Percentiles rank a stretch among this genome's conserved stretches.
These are phyloP conservation scores for Empis livida DNA, from an alignment of 2,888 invertebrate genomes.

Conservation along the genomic window DNA sequence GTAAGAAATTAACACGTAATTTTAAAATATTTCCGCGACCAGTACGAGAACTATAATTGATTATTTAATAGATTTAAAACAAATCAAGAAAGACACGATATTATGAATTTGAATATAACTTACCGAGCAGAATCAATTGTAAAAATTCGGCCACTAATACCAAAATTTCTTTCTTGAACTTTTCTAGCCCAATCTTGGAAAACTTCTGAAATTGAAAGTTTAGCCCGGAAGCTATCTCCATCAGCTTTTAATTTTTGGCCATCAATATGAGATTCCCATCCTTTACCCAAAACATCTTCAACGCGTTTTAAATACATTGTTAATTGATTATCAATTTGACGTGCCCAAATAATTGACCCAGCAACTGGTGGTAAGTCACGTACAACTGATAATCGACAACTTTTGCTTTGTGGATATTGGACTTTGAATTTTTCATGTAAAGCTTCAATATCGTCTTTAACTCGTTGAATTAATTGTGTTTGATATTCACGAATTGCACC, in stretches of 20 bases:
- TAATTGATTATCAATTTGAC: constrained; percentile 94
- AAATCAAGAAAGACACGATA: background rate
- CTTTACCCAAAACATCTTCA: constrained; percentile 95
- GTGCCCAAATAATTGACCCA: constrained; percentile 98
- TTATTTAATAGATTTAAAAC: background rate
- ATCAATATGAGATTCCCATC: constrained; percentile 99
- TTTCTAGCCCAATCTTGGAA: constrained; percentile 97
- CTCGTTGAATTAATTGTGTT: constrained; percentile 95
- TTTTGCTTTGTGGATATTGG: constrained; percentile 90
- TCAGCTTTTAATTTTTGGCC: constrained; percentile 95
- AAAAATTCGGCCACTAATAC: constrained; percentile 89
- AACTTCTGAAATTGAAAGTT: constrained; percentile 91
- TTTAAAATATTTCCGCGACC: constrained; percentile 78
- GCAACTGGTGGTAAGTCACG: constrained; percentile 94
- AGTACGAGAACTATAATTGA: constrained; percentile 41
- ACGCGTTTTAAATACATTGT: constrained; percentile 92
- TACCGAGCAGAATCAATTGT: constrained; percentile 67
- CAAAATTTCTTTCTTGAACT: constrained; percentile 86
- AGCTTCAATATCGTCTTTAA: constrained; percentile 97
- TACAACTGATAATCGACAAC: constrained; percentile 78
- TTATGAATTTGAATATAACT: background rate
- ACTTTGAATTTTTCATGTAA: constrained; percentile 98
- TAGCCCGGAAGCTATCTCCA: constrained; percentile 93
- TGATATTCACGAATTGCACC: constrained; percentile 99
- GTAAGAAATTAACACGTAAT: constrained; percentile 87